These are phyloP conservation scores for Macquaria australasica DNA, from an alignment of 2,113 vertebrate genomes.

Conservation along the genomic window DNA sequence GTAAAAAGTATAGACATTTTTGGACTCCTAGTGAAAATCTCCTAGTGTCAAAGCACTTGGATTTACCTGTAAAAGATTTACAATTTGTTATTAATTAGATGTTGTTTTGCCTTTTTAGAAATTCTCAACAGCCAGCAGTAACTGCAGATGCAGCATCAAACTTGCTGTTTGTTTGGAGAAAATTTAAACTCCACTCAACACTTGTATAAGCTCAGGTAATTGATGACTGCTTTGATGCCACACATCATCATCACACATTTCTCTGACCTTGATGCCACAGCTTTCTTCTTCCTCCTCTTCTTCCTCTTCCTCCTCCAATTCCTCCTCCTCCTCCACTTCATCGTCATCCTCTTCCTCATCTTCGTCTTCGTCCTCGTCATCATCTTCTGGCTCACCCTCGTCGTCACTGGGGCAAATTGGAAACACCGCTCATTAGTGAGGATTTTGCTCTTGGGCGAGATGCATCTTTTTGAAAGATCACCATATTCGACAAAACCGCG, in stretches of 20 bases:
- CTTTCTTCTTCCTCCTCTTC: conserved; percentile 70
- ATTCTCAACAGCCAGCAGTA: background rate
- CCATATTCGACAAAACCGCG: background rate
- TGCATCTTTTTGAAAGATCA: background rate
- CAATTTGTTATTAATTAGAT: background rate
- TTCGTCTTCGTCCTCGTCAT: conserved; percentile 60
- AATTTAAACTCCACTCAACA: background rate
- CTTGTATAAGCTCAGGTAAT: too few species aligned
- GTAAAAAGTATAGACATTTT: too few species aligned
- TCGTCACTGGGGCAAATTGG: conserved; percentile 77
- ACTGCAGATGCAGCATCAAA: background rate
- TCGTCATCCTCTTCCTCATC: conserved; percentile 30
- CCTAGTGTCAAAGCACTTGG: too few species aligned
- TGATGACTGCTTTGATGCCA: background rate
- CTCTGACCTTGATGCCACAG: conserved; percentile 64
- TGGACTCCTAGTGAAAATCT: too few species aligned
- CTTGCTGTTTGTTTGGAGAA: too few species aligned
- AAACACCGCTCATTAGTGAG: background rate
- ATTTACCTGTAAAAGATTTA: too few species aligned
- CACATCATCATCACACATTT: background rate
- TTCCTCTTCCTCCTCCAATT: conserved; percentile 57
- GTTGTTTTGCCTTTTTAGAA: background rate
- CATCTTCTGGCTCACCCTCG: conserved; percentile 81
- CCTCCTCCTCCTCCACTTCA: conserved; percentile 48
- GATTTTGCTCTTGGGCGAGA: background rate